These are phyloP conservation scores for Caranx ignobilis DNA, from an alignment of 2,113 vertebrate species.

Conservation along the genomic window DNA sequence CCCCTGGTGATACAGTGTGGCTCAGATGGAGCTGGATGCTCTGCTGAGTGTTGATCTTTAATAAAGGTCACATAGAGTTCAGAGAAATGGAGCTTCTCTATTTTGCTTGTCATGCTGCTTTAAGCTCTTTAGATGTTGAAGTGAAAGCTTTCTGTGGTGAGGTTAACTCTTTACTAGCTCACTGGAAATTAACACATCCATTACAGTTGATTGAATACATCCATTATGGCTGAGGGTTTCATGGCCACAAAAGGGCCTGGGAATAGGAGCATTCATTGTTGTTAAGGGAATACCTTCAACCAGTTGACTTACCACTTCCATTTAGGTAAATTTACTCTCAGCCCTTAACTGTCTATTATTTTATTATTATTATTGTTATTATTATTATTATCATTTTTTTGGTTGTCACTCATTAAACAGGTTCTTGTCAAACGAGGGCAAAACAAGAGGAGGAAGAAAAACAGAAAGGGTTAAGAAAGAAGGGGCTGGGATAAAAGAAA, in stretches of 20 bases:
- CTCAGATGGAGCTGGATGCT: neutral
- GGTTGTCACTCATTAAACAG: neutral
- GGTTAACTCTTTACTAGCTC: conserved; percentile 20
- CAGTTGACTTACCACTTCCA: neutral
- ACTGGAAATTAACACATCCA: conserved; percentile 20
- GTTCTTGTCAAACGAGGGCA: neutral
- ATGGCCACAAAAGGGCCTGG: neutral
- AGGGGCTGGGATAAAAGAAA: too few relatives aligned
- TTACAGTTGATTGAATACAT: conserved; percentile 36
- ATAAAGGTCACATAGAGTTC: conserved; percentile 38
- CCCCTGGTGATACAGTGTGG: neutral
- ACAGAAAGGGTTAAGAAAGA: neutral
- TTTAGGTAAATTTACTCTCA: neutral
- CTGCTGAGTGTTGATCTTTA: conserved; percentile 15
- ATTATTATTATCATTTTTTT: neutral
- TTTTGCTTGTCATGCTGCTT: conserved; percentile 5
- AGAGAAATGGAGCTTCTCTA: neutral
- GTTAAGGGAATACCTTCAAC: neutral
- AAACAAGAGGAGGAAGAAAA: neutral
- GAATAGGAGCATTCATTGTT: neutral
- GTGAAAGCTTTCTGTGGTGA: conserved; percentile 41
- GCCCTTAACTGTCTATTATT: neutral
- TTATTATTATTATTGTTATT: neutral
- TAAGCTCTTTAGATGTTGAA: conserved; percentile 13
- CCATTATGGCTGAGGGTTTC: conserved; percentile 26